Conservation (phyloP, 2,113 vertebrate genomes). For the Chlamydotis undulata region DNA sequence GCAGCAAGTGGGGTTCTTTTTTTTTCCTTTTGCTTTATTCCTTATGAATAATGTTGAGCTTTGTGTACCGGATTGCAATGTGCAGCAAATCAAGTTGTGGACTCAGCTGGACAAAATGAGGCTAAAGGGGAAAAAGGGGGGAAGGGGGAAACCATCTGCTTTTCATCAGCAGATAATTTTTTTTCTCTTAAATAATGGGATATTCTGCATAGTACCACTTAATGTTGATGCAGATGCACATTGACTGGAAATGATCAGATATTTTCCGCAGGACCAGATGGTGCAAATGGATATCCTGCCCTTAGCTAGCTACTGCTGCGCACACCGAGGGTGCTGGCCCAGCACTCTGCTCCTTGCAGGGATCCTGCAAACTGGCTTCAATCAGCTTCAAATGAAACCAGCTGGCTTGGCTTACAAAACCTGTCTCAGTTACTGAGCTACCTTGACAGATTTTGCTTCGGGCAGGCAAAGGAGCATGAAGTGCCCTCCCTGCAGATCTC, state of each 20-base stretch:
- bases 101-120: neutral
- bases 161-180: neutral
- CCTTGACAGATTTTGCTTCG: neutral
- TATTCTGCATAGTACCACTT: fast-evolving
- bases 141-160: neutral
- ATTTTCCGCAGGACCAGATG: neutral
- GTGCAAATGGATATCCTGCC: neutral
- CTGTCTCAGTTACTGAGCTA: neutral
- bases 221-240: neutral
- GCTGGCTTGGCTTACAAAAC: neutral
- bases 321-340: fast-evolving
- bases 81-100: neutral
- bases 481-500: neutral
- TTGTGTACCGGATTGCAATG: neutral
- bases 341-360: neutral
- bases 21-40: no score
- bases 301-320: neutral
- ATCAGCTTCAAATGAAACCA: neutral
- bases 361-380: neutral
- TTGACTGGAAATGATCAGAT: neutral
- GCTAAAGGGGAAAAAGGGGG: neutral
- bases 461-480: neutral
- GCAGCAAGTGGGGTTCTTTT: neutral
- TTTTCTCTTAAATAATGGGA: fast-evolving
- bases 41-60: neutral